Percentiles rank a stretch among this genome's conserved stretches.
Conservation (phyloP, 2,113 vertebrate species). For the Atlantisia rogersi region DNA sequence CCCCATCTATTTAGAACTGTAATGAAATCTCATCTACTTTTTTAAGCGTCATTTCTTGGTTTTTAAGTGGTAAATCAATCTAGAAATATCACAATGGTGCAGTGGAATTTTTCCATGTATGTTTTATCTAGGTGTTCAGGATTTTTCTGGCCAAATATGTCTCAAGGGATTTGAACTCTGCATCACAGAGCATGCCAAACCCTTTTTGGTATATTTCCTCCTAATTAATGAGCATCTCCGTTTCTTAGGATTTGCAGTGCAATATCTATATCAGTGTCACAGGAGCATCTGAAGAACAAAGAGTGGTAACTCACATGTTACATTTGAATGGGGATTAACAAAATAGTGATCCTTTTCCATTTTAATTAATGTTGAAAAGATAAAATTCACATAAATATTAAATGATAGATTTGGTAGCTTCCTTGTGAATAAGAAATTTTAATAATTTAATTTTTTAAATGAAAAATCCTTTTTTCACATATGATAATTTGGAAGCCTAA, state of each 20-base stretch:
- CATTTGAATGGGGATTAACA: neutral
- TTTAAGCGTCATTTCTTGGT: neutral
- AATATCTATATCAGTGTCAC: neutral
- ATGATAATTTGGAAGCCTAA: neutral
- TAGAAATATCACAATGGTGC: neutral
- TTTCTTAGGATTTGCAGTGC: neutral
- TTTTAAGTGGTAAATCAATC: neutral
- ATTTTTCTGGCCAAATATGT: neutral
- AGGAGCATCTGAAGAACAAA: neutral
- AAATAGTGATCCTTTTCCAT: neutral
- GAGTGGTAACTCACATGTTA: neutral
- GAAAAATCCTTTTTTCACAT: neutral
- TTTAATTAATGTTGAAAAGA: neutral
- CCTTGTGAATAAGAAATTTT: neutral
- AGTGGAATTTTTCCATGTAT: neutral
- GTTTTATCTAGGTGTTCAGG: neutral
- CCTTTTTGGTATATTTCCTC: neutral
- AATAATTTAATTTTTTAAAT: neutral
- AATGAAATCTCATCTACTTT: neutral
- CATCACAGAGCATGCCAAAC: accelerated
- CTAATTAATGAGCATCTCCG: neutral
- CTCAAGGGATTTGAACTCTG: neutral
- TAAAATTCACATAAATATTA: neutral
- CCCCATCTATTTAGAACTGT: neutral
- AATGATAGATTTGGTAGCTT: neutral